Conservation (phyloP, 2,797 vertebrate genomes). For the Esox lucius region DNA sequence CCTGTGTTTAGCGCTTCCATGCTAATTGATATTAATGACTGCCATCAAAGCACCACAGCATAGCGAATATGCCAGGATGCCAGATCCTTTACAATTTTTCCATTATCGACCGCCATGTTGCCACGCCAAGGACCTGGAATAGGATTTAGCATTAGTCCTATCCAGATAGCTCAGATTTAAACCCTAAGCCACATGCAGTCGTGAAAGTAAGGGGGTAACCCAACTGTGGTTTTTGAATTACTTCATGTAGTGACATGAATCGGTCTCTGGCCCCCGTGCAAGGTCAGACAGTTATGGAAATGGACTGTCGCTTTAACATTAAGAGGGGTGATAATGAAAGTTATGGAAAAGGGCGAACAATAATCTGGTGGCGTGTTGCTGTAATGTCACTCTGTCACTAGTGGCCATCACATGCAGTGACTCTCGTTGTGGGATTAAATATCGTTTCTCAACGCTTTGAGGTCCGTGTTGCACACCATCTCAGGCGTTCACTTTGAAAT, state of each 20-base stretch:
- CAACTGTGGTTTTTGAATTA: neutral
- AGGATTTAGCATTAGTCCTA: neutral
- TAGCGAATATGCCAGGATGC: neutral
- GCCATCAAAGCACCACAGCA: neutral
- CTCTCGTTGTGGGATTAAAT: neutral
- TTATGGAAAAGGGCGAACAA: neutral
- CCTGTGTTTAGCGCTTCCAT: neutral
- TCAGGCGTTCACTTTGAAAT: neutral
- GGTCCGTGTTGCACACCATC: neutral
- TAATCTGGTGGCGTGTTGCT: neutral
- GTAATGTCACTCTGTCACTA: neutral
- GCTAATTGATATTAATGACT: constrained; percentile 5
- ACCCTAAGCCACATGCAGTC: neutral
- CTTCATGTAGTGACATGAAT: neutral
- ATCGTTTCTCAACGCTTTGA: neutral
- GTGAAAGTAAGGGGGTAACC: neutral
- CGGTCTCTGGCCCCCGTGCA: neutral
- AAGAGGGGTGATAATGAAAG: constrained; percentile 1
- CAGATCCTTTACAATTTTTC: neutral
- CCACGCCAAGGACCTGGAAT: neutral
- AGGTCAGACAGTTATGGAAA: neutral
- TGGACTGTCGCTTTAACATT: neutral
- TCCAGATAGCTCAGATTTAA: neutral
- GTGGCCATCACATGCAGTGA: neutral
- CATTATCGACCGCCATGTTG: neutral